Evolutionary conservation across 2,797 vertebrate species (phyloP).

Genomic region (Falco novaeseelandiae): DNA sequence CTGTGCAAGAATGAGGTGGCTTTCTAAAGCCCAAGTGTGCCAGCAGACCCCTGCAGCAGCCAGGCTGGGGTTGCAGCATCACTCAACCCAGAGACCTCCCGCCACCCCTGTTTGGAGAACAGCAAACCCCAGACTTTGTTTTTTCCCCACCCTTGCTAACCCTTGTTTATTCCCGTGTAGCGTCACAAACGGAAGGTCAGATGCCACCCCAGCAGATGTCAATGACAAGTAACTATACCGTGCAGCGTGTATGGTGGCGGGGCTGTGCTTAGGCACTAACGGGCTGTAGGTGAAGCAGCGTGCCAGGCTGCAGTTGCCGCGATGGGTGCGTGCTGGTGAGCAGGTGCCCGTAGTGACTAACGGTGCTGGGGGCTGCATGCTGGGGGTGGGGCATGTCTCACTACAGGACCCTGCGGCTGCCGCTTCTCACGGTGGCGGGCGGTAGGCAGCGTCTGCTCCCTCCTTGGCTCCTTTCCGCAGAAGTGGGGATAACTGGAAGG

Average conservation of each 20-base stretch:
- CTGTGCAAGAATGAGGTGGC: not conserved
- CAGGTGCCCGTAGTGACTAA: conserved; percentile 28
- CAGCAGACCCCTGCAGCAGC: not conserved
- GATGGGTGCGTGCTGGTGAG: not conserved
- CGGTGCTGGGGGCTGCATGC: conserved; percentile 49
- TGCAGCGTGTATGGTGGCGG: conserved; percentile 87
- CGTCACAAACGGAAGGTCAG: conserved; percentile 84
- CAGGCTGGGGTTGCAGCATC: rapidly evolving
- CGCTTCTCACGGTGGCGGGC: rapidly evolving
- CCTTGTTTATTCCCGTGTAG: conserved; percentile 83
- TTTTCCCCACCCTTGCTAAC: conserved; percentile 71
- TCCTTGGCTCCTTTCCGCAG: not conserved
- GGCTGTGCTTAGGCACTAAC: conserved; percentile 80
- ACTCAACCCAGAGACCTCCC: rapidly evolving
- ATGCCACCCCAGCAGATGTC: conserved; percentile 85
- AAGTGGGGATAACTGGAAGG: not conserved
- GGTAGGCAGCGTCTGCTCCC: not conserved
- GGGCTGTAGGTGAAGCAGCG: not conserved
- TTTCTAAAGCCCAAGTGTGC: not conserved
- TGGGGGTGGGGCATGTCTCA: conserved; percentile 44
- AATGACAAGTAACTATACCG: conserved; percentile 91
- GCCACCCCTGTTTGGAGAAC: rapidly evolving
- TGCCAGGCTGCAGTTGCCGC: not conserved
- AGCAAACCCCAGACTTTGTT: not conserved
- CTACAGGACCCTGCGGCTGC: not conserved